Evolutionary conservation across 2,797 vertebrate species (phyloP), one percentile per base, ranked within the genome.

Genomic region (Harpagifer antarcticus): DNA sequence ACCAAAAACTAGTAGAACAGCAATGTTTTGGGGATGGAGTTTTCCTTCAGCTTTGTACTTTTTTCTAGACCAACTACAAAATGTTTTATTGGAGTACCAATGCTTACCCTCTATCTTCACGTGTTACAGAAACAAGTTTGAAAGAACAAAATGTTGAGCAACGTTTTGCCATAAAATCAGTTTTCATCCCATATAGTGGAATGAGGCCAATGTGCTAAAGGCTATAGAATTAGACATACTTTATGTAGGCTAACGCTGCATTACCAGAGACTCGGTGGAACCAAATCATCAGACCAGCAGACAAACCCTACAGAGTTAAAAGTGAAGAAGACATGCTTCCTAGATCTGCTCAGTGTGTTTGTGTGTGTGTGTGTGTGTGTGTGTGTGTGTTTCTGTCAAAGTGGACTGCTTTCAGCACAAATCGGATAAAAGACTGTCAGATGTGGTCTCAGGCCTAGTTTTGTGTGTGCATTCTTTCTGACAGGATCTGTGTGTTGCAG

Each of bases 141-240:
- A 74, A 79, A 79, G 72, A 61, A 33, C 49, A 69, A 81, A 81
- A 53, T 17, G 64, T 70, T 68, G 40, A 78, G 69, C 13, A 59
- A 69, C 72, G 44, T 58, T 72, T 74, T 10, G 12, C 75, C 56
- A 52, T 72, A 17, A 85, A 83, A 83, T 82, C 43, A 5, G 45
- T 71, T 79, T 68, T 71, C 57, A 62, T 10, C 20, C 19, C 54
- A 40, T 31, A 68, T 31, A 68, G 73, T 68, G 70, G 83, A 90
- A 89, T 8, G 73, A 89, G 85, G 84, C 82, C 88, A 76, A 62
- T 4, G n/a, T 19, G 75, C 83, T 82, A 43, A 72, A 47, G 74
- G 86, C 81, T 64, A 57, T 23, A 67, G 78, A 77, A 83, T 88
- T 82, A 73, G 86, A 79, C 63, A 72, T 56, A 63, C 65, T 78